phyloP scores from a whole-genome alignment of 1,140 invertebrate species.

The Heliconius congener region DNA sequence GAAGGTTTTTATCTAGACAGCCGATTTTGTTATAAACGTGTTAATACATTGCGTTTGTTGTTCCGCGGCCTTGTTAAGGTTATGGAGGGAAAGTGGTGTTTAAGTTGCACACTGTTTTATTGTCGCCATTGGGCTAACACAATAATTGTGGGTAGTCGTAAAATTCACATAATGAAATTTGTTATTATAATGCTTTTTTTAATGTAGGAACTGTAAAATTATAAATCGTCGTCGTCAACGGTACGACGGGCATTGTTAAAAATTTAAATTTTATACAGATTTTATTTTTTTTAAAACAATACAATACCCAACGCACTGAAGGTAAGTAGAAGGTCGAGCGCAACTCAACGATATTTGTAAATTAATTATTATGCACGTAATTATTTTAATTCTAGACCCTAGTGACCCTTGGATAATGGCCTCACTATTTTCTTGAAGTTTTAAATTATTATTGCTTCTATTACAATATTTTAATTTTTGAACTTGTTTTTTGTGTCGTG shows the following conservation, averaged over 20 bases:
- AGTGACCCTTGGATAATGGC: constrained; percentile 5
- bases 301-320: constrained; percentile 7
- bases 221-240: background rate
- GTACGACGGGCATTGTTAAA: constrained; percentile 2
- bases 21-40: constrained; percentile 34
- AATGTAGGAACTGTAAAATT: background rate
- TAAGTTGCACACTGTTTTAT: constrained; percentile 32
- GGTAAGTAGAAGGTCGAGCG: constrained; percentile 6
- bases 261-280: constrained; percentile 33
- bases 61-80: constrained; percentile 45
- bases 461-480: background rate
- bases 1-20: constrained; percentile 42
- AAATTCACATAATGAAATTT: background rate
- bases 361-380: constrained; percentile 3
- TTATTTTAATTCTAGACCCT: constrained; percentile 12
- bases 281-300: constrained; percentile 4
- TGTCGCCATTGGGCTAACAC: constrained; percentile 14
- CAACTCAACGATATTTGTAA: constrained; percentile 11
- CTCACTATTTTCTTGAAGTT: constrained; percentile 2
- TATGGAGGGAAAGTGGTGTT: constrained; percentile 52
- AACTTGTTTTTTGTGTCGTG: background rate
- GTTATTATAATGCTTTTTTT: background rate
- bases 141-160: constrained; percentile 15
- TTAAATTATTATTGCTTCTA: background rate
- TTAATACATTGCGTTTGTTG: constrained; percentile 50